Conservation (phyloP, 1,140 invertebrate species). For the Agrilus planipennis region DNA sequence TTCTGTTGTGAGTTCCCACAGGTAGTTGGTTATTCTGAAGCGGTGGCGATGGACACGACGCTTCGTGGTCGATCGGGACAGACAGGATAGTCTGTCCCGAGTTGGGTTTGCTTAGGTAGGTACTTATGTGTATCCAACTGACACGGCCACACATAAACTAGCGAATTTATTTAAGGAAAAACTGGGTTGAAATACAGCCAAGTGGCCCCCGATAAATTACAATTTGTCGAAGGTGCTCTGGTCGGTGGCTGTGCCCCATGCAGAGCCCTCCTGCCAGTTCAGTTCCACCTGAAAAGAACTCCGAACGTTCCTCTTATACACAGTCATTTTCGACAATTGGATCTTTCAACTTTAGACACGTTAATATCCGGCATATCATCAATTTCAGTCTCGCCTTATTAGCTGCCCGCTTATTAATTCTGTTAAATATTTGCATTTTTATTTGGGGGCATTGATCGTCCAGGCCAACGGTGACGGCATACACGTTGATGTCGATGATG, state of each 20-base stretch:
- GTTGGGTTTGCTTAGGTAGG: no score
- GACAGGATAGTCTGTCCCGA: no score
- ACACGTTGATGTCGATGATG: no score
- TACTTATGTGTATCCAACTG: no score
- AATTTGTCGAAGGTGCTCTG: slow-evolving; percentile 24
- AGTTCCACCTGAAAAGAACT: slow-evolving; percentile 16
- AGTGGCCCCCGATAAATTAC: slow-evolving; percentile 22
- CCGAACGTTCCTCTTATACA: slow-evolving; percentile 1
- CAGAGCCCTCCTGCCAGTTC: slow-evolving; percentile 13
- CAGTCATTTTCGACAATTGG: slow-evolving; percentile 10
- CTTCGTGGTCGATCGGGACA: no score
- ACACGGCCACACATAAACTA: slow-evolving; percentile 11
- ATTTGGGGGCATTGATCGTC: no score
- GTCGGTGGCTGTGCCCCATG: slow-evolving; percentile 23
- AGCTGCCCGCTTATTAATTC: slow-evolving; percentile 5
- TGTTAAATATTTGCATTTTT: slow-evolving; percentile 5
- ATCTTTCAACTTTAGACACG: slow-evolving; percentile 13
- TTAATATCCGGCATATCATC: slow-evolving; percentile 22
- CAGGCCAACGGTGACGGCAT: no score
- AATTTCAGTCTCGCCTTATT: slow-evolving; percentile 14
- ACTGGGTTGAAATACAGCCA: slow-evolving; percentile 12
- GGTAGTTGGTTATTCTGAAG: no score
- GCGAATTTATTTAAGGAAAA: slow-evolving; percentile 15
- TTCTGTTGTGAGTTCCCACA: no score
- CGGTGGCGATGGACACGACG: no score